Evolutionary conservation across 1,140 invertebrate species (phyloP), one percentile per base, ranked within the genome.

Genomic region (Aphidius gifuensis): DNA sequence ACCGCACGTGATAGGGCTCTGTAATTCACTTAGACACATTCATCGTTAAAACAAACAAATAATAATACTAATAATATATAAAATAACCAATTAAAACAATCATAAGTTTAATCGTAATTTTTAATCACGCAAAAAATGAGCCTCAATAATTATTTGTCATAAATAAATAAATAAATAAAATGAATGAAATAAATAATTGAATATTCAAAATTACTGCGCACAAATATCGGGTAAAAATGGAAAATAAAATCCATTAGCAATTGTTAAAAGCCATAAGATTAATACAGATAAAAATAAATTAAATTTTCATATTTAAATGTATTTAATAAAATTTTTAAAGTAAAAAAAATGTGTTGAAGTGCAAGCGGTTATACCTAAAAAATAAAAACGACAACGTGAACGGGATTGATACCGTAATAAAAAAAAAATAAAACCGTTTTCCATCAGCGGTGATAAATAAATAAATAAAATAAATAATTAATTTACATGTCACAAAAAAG

Each of bases 1-100:
- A 78, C 67, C 68, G 75, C 78, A 79, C 77, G 72, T 77, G 56
- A 71, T 78, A 80, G 77, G 67, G 65, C 68, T 77, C 76, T 71
- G 70, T 75, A 76, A 74, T 69, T 78, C 75, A 79, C 75, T 66
- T 76, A 74, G 69, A 71, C 44, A 59, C 65, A 47, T 55, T 9
- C 48, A 6, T 47, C 16, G 49, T 42, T 11, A 46, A 38, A 61
- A 58, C 38, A 49, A 51, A 60, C 16, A 46, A 49, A 50, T 61
- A 49, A 61, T 50, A 23, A 16, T 32, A 61, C 43, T 44, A 44
- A 44, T 8, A 54, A 54, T 43, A 62, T 60, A 62, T 40, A 66
- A 62, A 56, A 47, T n/a, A 60, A 62, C 38, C 38, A 60, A 62
- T 58, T 44, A 44, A 44, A 44, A 11, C 9, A 11, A 11, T 8